Base-by-base conservation (phyloP, 2,113 vertebrate genomes). In the Nyctibius bracteatus region DNA sequence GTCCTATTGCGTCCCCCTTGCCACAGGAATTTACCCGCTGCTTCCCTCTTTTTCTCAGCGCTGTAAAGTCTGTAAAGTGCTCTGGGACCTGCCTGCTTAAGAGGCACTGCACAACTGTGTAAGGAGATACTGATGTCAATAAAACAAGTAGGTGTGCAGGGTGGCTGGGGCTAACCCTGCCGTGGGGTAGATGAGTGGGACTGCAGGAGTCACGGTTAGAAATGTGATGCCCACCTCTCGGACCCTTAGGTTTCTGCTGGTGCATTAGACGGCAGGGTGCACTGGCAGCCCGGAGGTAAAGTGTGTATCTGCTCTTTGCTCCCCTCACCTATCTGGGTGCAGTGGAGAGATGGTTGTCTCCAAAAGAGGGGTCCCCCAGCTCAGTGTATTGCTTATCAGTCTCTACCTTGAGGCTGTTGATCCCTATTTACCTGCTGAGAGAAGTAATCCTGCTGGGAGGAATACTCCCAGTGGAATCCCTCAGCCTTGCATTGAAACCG, bases 11-110 rank as follows among this genome's bases (percentile, higher is more conserved):
- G 54, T 71, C 30, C 17, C 58, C 25, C 19, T 58, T 78, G 65
- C 82, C 67, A 58, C 59, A 93, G 87, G 92, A 84, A 91, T 91
- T 90, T 57, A 61, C n/a, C 31, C 10, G 22, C 55, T 72, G 59
- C 73, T 81, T 94, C 65, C 16, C 33, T 86, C n/a, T 88, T 51
- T 51, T 61, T 49, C 28, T 49, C 43, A 90, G 73, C 3, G 1
- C 37, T 65, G 22, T 57, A 8, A 85, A 68, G 54, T 33, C 24
- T 27, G 2, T 74, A 13, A 65, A 81, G 51, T 51, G 61, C 47
- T 92, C 47, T 3, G 9, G 30, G 43, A 77, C 43, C 35, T 86
- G 54, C 44, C 81, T 59, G 30, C 20, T 1, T 58, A 72, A 63
- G 33, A 66, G 71, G 58, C 24, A n/a, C 62, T 0, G 0, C 43